Percentiles rank a stretch among this genome's conserved stretches.
Conservation (phyloP, 2,113 vertebrate species). For the Telmatochromis sp. region DNA sequence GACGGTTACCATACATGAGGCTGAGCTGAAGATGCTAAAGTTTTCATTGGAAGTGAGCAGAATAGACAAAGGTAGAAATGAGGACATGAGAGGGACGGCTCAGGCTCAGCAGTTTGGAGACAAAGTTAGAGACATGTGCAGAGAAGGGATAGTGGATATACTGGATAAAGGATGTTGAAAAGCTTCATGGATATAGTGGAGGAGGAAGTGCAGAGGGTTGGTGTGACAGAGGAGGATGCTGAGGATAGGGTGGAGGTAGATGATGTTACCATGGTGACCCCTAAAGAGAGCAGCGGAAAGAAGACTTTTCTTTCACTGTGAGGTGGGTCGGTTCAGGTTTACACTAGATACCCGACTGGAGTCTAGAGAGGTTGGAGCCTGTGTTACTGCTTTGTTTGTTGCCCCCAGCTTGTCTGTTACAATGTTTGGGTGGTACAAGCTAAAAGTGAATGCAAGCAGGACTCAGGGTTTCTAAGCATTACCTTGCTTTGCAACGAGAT, state of each 20-base stretch:
- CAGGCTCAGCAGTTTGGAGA: background rate
- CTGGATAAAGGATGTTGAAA: background rate
- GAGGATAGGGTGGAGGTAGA: background rate
- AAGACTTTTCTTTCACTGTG: background rate
- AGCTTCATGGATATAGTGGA: background rate
- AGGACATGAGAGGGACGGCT: background rate
- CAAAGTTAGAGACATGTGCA: background rate
- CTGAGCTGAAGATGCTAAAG: background rate
- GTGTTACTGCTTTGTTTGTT: background rate
- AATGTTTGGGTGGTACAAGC: background rate
- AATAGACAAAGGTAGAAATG: background rate
- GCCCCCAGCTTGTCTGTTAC: background rate
- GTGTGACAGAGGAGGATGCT: background rate
- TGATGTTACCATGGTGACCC: background rate
- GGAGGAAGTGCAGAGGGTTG: background rate
- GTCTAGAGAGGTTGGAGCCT: background rate
- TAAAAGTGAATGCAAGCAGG: background rate
- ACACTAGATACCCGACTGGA: background rate
- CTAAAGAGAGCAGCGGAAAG: background rate
- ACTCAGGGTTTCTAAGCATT: background rate
- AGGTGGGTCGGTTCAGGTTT: background rate
- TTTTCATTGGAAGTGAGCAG: rapidly evolving
- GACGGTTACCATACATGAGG: background rate
- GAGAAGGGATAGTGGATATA: background rate
- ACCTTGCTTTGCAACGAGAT: background rate